Conservation (phyloP, 2,888 invertebrate genomes). For the Fragum sueziense region DNA sequence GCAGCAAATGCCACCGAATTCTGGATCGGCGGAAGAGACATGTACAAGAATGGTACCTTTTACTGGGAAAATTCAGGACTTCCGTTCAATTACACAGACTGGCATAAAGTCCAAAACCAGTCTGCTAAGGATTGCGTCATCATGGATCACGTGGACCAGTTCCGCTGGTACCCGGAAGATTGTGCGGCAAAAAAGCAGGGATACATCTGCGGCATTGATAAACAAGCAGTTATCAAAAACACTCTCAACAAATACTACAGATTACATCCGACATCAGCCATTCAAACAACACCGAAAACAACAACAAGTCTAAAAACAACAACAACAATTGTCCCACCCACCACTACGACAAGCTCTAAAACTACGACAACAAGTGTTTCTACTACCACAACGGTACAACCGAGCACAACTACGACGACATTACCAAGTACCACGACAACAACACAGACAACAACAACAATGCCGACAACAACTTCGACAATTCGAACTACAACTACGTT, state of each 20-base stretch:
- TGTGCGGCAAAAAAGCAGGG: conserved; percentile 4
- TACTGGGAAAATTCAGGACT: background rate
- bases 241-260: background rate
- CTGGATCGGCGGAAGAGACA: conserved; percentile 9
- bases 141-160: background rate
- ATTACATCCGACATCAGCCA: background rate
- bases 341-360: background rate
- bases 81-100: background rate
- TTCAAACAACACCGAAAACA: background rate
- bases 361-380: background rate
- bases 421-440: background rate
- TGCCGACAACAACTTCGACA: background rate
- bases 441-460: background rate
- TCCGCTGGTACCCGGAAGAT: conserved; percentile 3
- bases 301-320: background rate
- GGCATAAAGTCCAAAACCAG: background rate
- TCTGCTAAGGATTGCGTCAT: background rate
- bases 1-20: background rate
- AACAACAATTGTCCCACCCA: background rate
- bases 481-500: background rate
- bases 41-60: conserved; percentile 10
- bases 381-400: background rate
- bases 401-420: background rate
- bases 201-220: conserved; percentile 11
- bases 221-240: background rate